These are phyloP conservation scores for Platanista minor DNA, from an alignment of 2,113 vertebrate genomes.

Conservation along the genomic window DNA sequence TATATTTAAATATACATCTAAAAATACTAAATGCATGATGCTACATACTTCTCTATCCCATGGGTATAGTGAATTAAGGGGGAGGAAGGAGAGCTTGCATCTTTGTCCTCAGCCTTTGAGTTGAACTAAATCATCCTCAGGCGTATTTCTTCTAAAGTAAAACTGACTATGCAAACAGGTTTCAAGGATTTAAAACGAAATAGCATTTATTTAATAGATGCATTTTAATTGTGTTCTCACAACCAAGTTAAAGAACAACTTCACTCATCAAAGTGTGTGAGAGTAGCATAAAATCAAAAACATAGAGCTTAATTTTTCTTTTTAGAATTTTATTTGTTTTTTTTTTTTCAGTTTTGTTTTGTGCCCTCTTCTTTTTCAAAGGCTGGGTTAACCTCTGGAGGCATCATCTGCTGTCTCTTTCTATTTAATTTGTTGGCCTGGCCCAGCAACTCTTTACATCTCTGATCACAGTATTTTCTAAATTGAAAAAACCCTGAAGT, in stretches of 20 bases:
- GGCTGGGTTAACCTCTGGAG: not conserved
- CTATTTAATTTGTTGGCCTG: not conserved
- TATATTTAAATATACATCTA: not conserved
- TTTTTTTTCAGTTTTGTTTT: not conserved
- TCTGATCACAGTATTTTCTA: not conserved
- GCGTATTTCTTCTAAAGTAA: not conserved
- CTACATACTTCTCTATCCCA: not conserved
- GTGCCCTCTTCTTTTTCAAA: not conserved
- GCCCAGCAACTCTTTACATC: not conserved
- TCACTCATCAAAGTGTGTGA: not conserved
- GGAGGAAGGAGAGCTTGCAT: not conserved
- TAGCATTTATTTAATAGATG: not conserved
- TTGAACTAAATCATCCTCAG: not conserved
- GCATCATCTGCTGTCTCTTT: not conserved
- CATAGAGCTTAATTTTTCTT: not conserved
- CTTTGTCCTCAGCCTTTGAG: not conserved
- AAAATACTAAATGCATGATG: not conserved
- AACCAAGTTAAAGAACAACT: not conserved
- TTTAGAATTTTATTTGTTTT: not conserved
- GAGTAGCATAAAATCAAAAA: not conserved
- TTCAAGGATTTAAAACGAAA: conserved; percentile 2
- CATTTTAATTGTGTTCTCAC: not conserved
- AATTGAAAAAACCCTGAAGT: not conserved
- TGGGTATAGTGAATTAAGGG: not conserved
- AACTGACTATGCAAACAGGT: not conserved